A percentile compares a stretch with the other conserved stretches of the same genome.
Conservation (phyloP, 2,113 vertebrate species). For the Phrynosoma platyrhinos region DNA sequence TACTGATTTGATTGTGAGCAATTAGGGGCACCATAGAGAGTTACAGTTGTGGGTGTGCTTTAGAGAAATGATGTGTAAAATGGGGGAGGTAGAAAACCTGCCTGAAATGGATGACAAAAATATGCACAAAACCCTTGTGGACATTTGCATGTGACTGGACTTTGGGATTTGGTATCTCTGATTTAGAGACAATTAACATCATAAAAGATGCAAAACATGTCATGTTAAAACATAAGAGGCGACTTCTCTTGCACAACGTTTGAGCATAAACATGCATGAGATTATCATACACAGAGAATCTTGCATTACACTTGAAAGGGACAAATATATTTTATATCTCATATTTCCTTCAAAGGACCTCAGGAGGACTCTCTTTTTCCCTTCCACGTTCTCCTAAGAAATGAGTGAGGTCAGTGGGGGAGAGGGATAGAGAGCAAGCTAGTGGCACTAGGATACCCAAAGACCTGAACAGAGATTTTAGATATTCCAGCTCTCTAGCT, state of each 20-base stretch:
- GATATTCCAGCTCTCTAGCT: no score
- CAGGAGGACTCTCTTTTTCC: no score
- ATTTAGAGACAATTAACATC: constrained; percentile 48
- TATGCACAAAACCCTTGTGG: constrained; percentile 61
- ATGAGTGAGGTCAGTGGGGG: no score
- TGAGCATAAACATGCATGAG: not conserved
- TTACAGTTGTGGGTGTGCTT: constrained; percentile 58
- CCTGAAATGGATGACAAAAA: constrained; percentile 60
- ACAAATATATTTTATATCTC: not conserved
- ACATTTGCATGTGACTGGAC: constrained; percentile 53
- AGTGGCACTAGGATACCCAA: no score
- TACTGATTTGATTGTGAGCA: constrained; percentile 20
- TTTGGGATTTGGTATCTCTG: constrained; percentile 52
- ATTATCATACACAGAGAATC: not conserved
- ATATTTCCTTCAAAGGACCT: no score
- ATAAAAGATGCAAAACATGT: constrained; percentile 55
- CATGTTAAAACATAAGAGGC: not conserved
- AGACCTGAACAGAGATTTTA: no score
- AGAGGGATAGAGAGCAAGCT: no score
- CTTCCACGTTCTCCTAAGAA: no score
- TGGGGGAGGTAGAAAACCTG: not conserved
- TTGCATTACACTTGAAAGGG: not conserved
- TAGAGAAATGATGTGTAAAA: constrained; percentile 55
- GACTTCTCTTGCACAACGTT: not conserved
- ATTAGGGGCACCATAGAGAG: constrained; percentile 1